These are phyloP conservation scores for Chloromyia formosa DNA, from an alignment of 2,888 invertebrate species.

Conservation along the genomic window DNA sequence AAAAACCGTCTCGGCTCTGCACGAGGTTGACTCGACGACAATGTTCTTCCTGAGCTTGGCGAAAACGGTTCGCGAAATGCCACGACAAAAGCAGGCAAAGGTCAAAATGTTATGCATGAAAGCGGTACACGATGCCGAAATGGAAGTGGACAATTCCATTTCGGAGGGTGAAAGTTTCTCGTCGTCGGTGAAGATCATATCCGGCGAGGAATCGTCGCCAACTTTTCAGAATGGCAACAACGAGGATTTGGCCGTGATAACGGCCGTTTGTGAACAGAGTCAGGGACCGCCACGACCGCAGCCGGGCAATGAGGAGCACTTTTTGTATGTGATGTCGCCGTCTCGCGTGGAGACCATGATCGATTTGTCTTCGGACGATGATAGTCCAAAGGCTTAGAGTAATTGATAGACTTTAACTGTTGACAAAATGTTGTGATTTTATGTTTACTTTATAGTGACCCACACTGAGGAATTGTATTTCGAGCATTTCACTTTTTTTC, in stretches of 20 bases:
- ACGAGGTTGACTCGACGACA: constrained; percentile 61
- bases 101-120: constrained; percentile 64
- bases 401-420: no score
- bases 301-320: constrained; percentile 59
- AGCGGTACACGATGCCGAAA: constrained; percentile 62
- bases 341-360: constrained; percentile 63
- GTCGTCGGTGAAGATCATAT: constrained; percentile 1
- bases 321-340: constrained; percentile 63
- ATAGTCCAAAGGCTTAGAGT: constrained; percentile 47
- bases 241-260: not conserved
- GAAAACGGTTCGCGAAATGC: constrained; percentile 61
- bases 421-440: not conserved
- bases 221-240: not conserved
- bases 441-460: no score
- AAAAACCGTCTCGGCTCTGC: constrained; percentile 19
- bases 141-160: constrained; percentile 58
- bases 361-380: constrained; percentile 61
- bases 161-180: constrained; percentile 31
- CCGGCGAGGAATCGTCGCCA: not conserved
- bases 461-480: no score
- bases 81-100: constrained; percentile 61
- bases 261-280: not conserved
- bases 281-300: not conserved
- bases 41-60: constrained; percentile 62
- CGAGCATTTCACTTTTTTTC: no score